Percentiles rank a stretch among this genome's conserved stretches.
These are phyloP conservation scores for Ophioderma brevispina DNA, from an alignment of 35 echinoderm and acorn worm genomes.

Conservation along the genomic window DNA sequence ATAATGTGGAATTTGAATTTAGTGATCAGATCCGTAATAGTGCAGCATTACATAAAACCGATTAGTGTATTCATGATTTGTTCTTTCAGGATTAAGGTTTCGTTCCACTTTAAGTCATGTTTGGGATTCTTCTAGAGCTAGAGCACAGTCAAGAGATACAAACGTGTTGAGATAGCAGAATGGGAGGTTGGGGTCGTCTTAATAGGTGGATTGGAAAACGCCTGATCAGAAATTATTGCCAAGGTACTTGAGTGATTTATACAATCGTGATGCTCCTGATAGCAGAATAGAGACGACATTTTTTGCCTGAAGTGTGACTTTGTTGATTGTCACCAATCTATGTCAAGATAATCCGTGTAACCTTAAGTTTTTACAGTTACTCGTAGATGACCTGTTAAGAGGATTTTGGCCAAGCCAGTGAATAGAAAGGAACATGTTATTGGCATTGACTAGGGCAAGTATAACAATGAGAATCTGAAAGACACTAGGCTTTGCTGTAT, in stretches of 20 bases:
- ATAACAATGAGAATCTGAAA: background rate
- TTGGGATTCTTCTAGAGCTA: background rate
- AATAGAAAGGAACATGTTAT: constrained; percentile 15
- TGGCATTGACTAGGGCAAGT: background rate
- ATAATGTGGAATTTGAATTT: too few species aligned
- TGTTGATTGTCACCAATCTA: background rate
- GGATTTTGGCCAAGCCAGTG: too few species aligned
- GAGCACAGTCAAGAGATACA: background rate
- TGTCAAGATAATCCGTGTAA: background rate
- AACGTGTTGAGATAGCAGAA: background rate
- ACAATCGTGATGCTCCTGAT: background rate
- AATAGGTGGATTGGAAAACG: background rate
- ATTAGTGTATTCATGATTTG: too few species aligned
- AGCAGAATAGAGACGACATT: background rate
- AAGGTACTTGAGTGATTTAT: background rate
- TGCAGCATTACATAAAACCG: too few species aligned
- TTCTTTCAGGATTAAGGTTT: background rate
- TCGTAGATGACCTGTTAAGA: background rate
- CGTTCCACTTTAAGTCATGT: background rate
- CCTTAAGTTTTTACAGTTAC: background rate
- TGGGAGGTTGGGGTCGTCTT: background rate
- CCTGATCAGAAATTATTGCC: background rate
- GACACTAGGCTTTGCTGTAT: background rate
- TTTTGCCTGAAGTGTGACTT: background rate
- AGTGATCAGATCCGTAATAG: too few species aligned